Percentiles rank a stretch among this genome's conserved stretches.
phyloP scores from a whole-genome alignment of 2,113 vertebrate genomes.

The Opisthocomus hoazin region DNA sequence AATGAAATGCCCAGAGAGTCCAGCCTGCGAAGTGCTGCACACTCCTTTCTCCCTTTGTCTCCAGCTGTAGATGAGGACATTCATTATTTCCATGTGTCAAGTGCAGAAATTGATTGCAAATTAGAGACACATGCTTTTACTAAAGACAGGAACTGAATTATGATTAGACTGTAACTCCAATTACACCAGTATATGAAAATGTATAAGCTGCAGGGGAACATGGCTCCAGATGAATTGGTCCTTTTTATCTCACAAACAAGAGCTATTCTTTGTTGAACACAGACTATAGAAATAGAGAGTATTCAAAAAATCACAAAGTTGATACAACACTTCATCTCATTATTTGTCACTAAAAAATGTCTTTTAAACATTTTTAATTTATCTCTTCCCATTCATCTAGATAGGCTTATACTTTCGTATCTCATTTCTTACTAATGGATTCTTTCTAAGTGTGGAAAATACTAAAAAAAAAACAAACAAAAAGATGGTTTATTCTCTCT shows the following conservation, averaged over 20 bases:
- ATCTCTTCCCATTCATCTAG: not conserved
- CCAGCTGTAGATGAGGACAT: constrained; percentile 21
- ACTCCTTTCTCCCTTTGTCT: not conserved
- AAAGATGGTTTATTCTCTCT: too few relatives aligned
- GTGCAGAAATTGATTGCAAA: not conserved
- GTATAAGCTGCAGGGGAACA: not conserved
- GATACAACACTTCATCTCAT: not conserved
- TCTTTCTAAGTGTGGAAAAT: not conserved
- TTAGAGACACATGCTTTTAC: constrained; percentile 23
- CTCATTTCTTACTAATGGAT: not conserved
- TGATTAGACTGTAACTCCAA: not conserved
- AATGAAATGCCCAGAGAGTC: not conserved
- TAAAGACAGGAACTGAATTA: constrained; percentile 29
- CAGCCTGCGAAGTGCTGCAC: not conserved
- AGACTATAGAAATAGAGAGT: not conserved
- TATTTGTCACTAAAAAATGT: not conserved
- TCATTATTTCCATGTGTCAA: constrained; percentile 11
- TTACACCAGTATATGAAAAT: constrained; percentile 17
- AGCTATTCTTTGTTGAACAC: not conserved
- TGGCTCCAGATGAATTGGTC: not conserved
- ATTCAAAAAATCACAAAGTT: not conserved
- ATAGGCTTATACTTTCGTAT: not conserved
- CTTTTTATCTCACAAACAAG: not conserved
- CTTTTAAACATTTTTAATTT: not conserved
- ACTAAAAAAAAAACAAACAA: not conserved